phyloP scores from a whole-genome alignment of 2,888 invertebrate genomes.

The Dolomedes plantarius region DNA sequence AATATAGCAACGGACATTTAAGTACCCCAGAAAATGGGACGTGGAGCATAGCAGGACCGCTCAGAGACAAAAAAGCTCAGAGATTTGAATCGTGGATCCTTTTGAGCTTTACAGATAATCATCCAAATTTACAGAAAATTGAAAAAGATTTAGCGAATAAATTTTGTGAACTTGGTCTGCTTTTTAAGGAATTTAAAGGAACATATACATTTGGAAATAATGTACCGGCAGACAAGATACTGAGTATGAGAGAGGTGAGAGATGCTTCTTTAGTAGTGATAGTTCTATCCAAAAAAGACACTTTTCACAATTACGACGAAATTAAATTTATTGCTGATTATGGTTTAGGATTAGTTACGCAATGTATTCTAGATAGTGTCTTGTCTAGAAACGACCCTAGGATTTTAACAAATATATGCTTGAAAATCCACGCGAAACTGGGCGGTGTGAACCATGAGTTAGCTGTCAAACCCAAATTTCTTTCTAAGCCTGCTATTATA shows the following conservation, averaged over 20 bases:
- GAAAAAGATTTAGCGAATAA: too few relatives aligned
- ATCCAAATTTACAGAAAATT: too few relatives aligned
- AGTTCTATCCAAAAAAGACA: conserved; percentile 27
- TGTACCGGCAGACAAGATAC: not conserved
- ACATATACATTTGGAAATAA: not conserved
- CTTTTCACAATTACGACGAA: conserved; percentile 50
- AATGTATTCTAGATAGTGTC: conserved; percentile 76
- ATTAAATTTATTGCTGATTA: conserved; percentile 63
- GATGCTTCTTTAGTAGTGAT: conserved; percentile 47
- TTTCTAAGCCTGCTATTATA: conserved; percentile 80
- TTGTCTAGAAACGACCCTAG: conserved; percentile 50
- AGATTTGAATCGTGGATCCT: conserved; percentile 41
- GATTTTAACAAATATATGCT: conserved; percentile 75
- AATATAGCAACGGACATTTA: not conserved
- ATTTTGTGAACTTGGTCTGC: conserved; percentile 30
- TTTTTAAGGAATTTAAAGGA: conserved; percentile 3
- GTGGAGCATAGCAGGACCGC: conserved; percentile 33
- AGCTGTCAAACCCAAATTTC: not conserved
- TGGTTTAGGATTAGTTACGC: conserved; percentile 44
- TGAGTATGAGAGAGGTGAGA: conserved; percentile 10
- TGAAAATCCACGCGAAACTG: conserved; percentile 76
- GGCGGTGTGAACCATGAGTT: conserved; percentile 76
- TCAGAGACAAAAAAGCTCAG: not conserved
- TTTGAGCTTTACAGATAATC: conserved; percentile 22
- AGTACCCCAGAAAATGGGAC: conserved; percentile 38